Conservation (phyloP, 2,113 vertebrate genomes). For the Tragulus kanchil region DNA sequence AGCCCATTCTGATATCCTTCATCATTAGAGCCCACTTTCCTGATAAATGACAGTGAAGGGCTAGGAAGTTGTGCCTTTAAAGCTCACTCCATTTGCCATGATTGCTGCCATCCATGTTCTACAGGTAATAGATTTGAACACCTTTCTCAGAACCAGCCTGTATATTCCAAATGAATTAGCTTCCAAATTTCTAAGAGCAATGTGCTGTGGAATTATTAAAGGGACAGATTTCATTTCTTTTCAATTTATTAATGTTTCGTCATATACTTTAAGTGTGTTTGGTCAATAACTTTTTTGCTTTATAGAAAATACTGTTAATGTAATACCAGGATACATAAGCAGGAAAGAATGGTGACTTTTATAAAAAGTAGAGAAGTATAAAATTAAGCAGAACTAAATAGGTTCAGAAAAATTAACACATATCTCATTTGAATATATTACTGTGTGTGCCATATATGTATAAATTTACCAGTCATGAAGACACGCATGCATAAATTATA, state of each 20-base stretch:
- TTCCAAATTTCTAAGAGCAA: not conserved
- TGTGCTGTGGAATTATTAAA: not conserved
- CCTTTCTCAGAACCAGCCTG: not conserved
- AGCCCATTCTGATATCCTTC: not conserved
- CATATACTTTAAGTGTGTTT: not conserved
- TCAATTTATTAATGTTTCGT: conserved; percentile 18
- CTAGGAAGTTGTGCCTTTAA: not conserved
- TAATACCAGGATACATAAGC: not conserved
- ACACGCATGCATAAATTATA: not conserved
- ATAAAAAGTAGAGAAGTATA: not conserved
- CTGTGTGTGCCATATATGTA: not conserved
- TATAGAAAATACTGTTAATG: not conserved
- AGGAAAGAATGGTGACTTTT: not conserved
- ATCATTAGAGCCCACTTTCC: not conserved
- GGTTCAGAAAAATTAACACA: not conserved
- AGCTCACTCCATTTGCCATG: not conserved
- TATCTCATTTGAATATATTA: not conserved
- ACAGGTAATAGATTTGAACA: not conserved
- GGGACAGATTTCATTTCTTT: not conserved
- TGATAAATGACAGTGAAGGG: not conserved
- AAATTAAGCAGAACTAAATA: conserved; percentile 25
- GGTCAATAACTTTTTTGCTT: not conserved
- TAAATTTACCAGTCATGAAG: not conserved
- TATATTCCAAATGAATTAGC: not conserved
- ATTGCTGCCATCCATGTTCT: not conserved